Conservation (phyloP, 2,888 invertebrate genomes). For the Leucophora obtusa region DNA sequence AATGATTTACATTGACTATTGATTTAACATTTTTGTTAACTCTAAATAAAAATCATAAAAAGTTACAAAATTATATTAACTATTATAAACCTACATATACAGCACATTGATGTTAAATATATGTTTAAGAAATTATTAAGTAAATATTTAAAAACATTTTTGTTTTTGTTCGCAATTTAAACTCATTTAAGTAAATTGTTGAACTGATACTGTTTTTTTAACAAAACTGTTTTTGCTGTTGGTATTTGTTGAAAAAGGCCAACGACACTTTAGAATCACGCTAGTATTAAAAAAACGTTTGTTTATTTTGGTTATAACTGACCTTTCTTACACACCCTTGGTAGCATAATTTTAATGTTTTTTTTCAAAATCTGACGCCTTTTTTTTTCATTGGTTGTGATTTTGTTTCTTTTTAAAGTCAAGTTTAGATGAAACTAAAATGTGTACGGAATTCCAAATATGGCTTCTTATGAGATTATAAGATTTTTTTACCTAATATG, state of each 20-base stretch:
- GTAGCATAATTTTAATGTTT: background rate
- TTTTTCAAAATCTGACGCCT: background rate
- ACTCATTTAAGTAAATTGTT: background rate
- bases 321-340: constrained; percentile 4
- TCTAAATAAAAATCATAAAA: background rate
- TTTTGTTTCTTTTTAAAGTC: background rate
- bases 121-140: background rate
- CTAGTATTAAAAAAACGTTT: constrained; percentile 1
- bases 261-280: constrained; percentile 28
- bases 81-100: background rate
- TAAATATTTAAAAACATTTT: background rate
- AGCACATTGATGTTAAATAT: background rate
- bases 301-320: background rate
- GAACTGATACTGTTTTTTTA: background rate
- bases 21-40: constrained; percentile 40
- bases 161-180: background rate
- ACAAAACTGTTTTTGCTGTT: background rate
- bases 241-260: constrained; percentile 2
- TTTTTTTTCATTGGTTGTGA: background rate
- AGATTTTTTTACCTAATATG: no score
- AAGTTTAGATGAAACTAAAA: background rate
- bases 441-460: background rate
- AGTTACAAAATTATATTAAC: background rate
- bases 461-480: background rate
- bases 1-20: constrained; percentile 64